Percentiles rank a stretch among this genome's conserved stretches.
Conservation (phyloP, 2,797 vertebrate genomes). For the Pteronotus mesoamericanus region DNA sequence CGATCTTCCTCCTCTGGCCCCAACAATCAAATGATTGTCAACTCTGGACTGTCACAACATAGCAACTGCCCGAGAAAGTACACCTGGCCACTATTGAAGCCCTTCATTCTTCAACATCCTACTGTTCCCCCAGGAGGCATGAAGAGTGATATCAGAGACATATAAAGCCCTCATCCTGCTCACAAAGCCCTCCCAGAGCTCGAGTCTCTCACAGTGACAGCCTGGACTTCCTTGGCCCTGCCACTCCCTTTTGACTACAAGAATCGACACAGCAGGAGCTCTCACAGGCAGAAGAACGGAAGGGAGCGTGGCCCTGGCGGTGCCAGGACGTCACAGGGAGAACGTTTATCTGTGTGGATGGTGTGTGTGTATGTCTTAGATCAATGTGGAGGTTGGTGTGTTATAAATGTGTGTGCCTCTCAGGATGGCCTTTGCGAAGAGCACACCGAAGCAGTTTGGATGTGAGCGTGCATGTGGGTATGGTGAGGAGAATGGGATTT, state of each 20-base stretch:
- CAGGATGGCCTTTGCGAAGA: neutral
- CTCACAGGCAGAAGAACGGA: neutral
- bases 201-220: neutral
- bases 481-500: neutral
- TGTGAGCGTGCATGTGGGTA: fast-evolving
- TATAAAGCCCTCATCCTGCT: neutral
- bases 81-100: neutral
- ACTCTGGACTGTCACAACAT: neutral
- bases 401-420: neutral
- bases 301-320: neutral
- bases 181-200: neutral
- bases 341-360: neutral
- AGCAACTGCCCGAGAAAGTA: neutral
- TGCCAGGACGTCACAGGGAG: neutral
- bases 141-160: neutral
- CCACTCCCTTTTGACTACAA: neutral
- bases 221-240: neutral
- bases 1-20: neutral
- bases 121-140: neutral
- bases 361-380: neutral
- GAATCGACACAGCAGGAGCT: neutral
- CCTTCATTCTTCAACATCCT: neutral
- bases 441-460: neutral
- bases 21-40: neutral
- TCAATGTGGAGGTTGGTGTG: neutral